Percentiles rank a stretch among this genome's conserved stretches.
Evolutionary conservation across 2,797 vertebrate genomes (phyloP).

Genomic region (Megalops cyprinoides): DNA sequence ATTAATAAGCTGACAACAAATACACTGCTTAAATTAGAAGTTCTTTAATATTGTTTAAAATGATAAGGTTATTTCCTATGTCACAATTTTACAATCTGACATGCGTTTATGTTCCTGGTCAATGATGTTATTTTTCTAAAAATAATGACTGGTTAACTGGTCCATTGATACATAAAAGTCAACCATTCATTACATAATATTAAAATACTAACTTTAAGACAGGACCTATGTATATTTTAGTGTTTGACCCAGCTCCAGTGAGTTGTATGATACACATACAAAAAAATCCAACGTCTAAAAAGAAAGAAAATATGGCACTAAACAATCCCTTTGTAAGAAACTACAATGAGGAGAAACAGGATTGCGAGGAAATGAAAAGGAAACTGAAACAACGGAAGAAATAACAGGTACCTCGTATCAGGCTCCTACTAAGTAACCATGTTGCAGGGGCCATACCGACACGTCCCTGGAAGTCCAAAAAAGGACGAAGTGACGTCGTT

Average conservation of each 20-base stretch:
- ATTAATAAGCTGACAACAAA: neutral
- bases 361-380: neutral
- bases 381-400: neutral
- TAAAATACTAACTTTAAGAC: conserved; percentile 4
- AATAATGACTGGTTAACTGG: conserved; percentile 1
- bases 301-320: conserved; percentile 40
- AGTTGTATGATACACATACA: neutral
- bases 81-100: conserved; percentile 44
- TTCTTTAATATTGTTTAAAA: conserved; percentile 44
- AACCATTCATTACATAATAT: neutral
- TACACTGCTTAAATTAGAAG: conserved; percentile 17
- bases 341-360: conserved; percentile 9
- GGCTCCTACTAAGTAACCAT: neutral
- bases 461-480: neutral
- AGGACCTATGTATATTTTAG: neutral
- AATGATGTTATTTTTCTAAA: neutral
- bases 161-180: conserved; percentile 6
- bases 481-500: neutral
- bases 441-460: neutral
- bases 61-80: conserved; percentile 39
- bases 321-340: conserved; percentile 27
- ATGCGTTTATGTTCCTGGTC: conserved; percentile 38
- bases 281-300: neutral
- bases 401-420: neutral
- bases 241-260: neutral